These are phyloP conservation scores for Ascaphus truei DNA, from an alignment of 2,113 vertebrate species.

Conservation along the genomic window DNA sequence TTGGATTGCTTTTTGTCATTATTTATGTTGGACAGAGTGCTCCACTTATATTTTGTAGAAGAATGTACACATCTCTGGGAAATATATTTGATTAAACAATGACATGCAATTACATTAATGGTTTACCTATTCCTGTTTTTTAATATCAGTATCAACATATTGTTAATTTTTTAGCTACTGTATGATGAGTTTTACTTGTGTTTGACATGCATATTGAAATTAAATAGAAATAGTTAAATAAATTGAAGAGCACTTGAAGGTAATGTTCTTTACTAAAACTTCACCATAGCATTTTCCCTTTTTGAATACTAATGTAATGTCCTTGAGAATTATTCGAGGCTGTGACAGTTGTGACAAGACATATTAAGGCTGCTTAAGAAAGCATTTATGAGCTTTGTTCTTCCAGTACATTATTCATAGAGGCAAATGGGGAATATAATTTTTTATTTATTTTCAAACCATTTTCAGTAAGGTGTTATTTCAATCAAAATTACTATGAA, in stretches of 20 bases:
- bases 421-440: neutral
- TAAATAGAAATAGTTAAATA: neutral
- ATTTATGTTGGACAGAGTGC: too few relatives aligned
- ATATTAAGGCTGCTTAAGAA: neutral
- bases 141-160: too few relatives aligned
- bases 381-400: neutral
- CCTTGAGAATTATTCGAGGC: constrained; percentile 5
- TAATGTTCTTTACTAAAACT: constrained; percentile 3
- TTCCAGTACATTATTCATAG: neutral
- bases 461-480: neutral
- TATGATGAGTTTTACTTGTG: too few relatives aligned
- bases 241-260: constrained; percentile 18
- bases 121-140: too few relatives aligned
- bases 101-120: too few relatives aligned
- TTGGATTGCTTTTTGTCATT: too few relatives aligned
- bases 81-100: too few relatives aligned
- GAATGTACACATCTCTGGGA: too few relatives aligned
- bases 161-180: too few relatives aligned
- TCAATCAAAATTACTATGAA: neutral
- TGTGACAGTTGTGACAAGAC: constrained; percentile 27
- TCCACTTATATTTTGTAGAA: too few relatives aligned
- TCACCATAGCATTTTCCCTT: constrained; percentile 3
- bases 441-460: neutral
- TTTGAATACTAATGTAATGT: neutral
- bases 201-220: neutral